Base-by-base conservation (phyloP, 1,140 invertebrate genomes). In the Drosophila subobscura region DNA sequence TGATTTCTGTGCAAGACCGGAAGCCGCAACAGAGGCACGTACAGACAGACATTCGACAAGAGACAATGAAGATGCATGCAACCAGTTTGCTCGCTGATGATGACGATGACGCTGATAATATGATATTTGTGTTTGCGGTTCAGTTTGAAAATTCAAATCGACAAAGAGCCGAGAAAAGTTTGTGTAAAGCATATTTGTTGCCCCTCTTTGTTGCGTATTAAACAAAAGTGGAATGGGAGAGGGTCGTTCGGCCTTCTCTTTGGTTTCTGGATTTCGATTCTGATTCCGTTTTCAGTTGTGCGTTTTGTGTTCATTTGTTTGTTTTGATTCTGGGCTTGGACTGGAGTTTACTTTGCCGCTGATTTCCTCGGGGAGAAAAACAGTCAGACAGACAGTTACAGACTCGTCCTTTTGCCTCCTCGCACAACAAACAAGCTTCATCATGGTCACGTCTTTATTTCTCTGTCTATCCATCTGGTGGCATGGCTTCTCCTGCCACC, bases 1-100 rank as follows among this genome's bases (percentile, higher is more conserved):
- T 75, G 78, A 75, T 88, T 86, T 81, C 64, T 58, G 63, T 66
- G 33, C 56, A 88, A 86, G 75, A 88, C 83, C 83, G 83, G 83
- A 86, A 86, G 83, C 83, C 78, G 50, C 78, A 65, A 75, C 46
- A 75, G 49, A 65, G 68, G 66, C 75, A 84, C 75, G 63, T 72
- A 55, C 68, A 42, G 58, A 59, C 33, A 37, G 33, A 73, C 72
- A 56, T 25, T 50, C 64, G 79, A 54, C 59, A 41, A 63, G 12
- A 84, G 49, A 77, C 72, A 77, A 63, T 56, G 59, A 79, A 72
- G 77, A 72, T 56, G 74, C 74, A 61, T 52, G 53, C 67, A 51
- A 77, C 72, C 75, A 75, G 75, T 75, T 77, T 65, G 22, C 4
- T 37, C 33, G 16, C 16, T 20, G 16, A 7, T 47, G 61, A 65